These are phyloP conservation scores for Stenopsyche tienmushanensis DNA, from an alignment of 1,140 invertebrate genomes.

Conservation along the genomic window DNA sequence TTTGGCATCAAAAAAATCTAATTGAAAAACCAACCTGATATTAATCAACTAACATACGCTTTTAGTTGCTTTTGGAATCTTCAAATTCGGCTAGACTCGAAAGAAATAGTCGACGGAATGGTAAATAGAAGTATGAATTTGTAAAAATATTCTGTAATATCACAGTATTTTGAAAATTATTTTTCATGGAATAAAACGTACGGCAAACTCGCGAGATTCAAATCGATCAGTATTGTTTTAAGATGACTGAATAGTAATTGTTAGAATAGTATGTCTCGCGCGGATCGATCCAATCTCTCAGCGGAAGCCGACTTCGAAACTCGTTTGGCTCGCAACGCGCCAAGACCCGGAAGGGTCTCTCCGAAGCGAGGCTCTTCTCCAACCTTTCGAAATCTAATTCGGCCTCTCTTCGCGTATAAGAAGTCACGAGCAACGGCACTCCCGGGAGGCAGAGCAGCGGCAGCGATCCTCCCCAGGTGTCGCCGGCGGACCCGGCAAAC, in stretches of 20 bases:
- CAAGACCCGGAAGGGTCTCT: conserved; percentile 10
- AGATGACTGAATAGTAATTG: conserved; percentile 30
- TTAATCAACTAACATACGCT: too few species aligned
- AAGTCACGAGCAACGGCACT: conserved; percentile 44
- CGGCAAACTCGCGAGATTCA: too few species aligned
- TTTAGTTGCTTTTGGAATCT: too few species aligned
- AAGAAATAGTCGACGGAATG: too few species aligned
- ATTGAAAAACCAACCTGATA: too few species aligned
- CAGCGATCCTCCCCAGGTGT: conserved; percentile 45
- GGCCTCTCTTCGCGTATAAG: conserved; percentile 45
- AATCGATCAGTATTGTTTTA: too few species aligned
- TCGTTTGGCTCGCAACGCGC: conserved; percentile 26
- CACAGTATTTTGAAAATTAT: too few species aligned
- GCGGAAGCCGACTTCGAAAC: conserved; percentile 24
- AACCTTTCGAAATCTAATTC: conserved; percentile 27
- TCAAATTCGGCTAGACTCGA: too few species aligned
- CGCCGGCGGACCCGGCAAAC: conserved; percentile 34
- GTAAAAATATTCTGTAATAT: too few species aligned
- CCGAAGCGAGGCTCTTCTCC: not conserved
- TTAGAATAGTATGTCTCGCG: conserved; percentile 33
- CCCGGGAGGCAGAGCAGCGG: conserved; percentile 37
- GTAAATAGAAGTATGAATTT: too few species aligned
- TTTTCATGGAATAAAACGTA: too few species aligned
- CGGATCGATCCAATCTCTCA: conserved; percentile 35
- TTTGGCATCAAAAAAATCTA: too few species aligned